Conservation (phyloP, 2,797 vertebrate genomes). For the Protonibea diacanthus region DNA sequence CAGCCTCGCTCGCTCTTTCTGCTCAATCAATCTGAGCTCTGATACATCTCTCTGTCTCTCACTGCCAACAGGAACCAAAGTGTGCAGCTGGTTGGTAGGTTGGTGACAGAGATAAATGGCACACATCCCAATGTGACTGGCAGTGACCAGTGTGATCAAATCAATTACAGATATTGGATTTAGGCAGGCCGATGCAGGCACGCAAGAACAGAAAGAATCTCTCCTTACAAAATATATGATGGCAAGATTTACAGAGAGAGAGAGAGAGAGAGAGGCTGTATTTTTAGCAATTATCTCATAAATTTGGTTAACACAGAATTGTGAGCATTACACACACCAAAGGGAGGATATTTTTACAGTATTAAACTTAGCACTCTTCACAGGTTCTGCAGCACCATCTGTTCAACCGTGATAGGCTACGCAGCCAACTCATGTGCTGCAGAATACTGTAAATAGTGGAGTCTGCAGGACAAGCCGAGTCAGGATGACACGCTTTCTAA, state of each 20-base stretch:
- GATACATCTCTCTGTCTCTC: background rate
- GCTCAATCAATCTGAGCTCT: slow-evolving; percentile 55
- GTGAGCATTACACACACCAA: slow-evolving; percentile 8
- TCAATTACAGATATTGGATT: slow-evolving; percentile 45
- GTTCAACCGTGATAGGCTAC: slow-evolving; percentile 61
- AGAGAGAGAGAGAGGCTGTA: too few species aligned
- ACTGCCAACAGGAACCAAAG: slow-evolving; percentile 46
- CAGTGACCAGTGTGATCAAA: slow-evolving; percentile 48
- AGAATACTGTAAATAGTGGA: slow-evolving; percentile 59
- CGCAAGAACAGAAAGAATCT: background rate
- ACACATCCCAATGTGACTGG: slow-evolving; percentile 44
- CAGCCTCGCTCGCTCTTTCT: slow-evolving; percentile 27
- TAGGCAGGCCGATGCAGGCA: background rate
- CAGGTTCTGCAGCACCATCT: slow-evolving; percentile 73
- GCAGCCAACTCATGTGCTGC: slow-evolving; percentile 61
- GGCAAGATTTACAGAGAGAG: background rate
- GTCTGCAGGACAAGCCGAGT: slow-evolving; percentile 28
- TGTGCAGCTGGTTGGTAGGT: slow-evolving; percentile 67
- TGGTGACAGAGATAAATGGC: slow-evolving; percentile 65
- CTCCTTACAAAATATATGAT: background rate
- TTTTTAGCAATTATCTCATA: slow-evolving; percentile 11
- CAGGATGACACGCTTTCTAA: slow-evolving; percentile 21
- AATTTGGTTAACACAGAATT: slow-evolving; percentile 11
- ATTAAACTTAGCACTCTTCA: slow-evolving; percentile 65
- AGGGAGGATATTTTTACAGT: slow-evolving; percentile 36